Evolutionary conservation across 1,140 invertebrate genomes (phyloP).

Genomic region (Vanessa tameamea): DNA sequence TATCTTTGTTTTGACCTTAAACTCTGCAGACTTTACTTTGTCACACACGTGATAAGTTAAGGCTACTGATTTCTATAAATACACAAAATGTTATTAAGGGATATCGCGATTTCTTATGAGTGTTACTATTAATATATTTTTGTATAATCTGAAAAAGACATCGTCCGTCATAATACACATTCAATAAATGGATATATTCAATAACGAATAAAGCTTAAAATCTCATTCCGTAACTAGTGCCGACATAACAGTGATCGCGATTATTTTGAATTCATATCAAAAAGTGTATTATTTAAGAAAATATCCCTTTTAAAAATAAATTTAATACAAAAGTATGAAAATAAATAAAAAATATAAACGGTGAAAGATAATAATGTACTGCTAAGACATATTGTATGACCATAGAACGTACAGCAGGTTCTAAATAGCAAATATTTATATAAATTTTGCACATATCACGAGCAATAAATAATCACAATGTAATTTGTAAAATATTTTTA

Average conservation of each 20-base stretch:
- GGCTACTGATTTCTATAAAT: slow-evolving; percentile 29
- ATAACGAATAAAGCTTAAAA: too few relatives aligned
- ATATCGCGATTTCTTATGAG: not conserved
- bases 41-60: slow-evolving; percentile 36
- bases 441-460: slow-evolving; percentile 69
- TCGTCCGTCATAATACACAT: too few relatives aligned
- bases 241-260: not conserved
- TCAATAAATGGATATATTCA: too few relatives aligned
- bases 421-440: slow-evolving; percentile 66
- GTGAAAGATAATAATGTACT: not conserved
- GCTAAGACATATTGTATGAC: slow-evolving; percentile 4
- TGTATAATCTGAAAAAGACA: not conserved
- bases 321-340: not conserved
- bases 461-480: slow-evolving; percentile 74
- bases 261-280: not conserved
- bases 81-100: slow-evolving; percentile 15
- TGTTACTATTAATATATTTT: slow-evolving; percentile 4
- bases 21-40: slow-evolving; percentile 56
- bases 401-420: slow-evolving; percentile 65
- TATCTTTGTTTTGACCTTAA: slow-evolving; percentile 70
- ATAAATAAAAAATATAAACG: not conserved
- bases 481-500: slow-evolving; percentile 69
- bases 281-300: not conserved
- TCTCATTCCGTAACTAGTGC: not conserved
- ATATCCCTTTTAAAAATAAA: not conserved